These are phyloP conservation scores for Alosa sapidissima DNA, from an alignment of 2,797 vertebrate genomes.

Conservation along the genomic window DNA sequence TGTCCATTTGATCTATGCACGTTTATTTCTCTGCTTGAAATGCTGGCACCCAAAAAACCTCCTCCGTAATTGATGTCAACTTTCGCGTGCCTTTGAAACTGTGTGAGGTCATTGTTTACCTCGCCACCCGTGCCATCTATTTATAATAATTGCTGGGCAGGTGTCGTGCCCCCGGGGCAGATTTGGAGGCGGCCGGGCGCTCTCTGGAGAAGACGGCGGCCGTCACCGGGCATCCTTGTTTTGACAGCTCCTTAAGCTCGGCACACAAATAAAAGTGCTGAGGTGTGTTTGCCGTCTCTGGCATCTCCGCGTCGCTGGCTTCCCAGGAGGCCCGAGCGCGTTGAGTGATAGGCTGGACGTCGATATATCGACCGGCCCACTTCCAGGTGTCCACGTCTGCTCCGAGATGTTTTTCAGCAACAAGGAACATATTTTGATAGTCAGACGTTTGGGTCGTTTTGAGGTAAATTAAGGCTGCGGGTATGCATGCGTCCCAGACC, in stretches of 20 bases:
- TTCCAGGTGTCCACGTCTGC: conserved; percentile 5
- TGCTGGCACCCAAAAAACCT: background rate
- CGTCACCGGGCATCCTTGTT: background rate
- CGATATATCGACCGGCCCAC: background rate
- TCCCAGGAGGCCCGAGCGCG: background rate
- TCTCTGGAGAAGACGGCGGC: background rate
- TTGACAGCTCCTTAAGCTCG: conserved; percentile 14
- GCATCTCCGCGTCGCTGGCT: background rate
- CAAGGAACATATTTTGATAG: conserved; percentile 21
- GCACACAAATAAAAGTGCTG: conserved; percentile 22
- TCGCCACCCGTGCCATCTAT: background rate
- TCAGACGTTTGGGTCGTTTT: conserved; percentile 11
- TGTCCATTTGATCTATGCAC: background rate
- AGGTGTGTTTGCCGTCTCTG: background rate
- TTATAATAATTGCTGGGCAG: conserved; percentile 23
- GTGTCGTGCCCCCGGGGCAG: conserved; percentile 6
- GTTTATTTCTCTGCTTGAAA: background rate
- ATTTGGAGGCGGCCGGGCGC: background rate
- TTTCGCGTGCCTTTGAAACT: conserved; percentile 2
- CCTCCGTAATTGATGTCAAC: conserved; percentile 2
- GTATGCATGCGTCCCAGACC: background rate
- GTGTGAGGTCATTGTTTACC: conserved; percentile 8
- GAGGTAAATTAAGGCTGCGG: conserved; percentile 19
- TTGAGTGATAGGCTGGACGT: background rate
- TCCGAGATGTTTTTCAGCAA: background rate